Evolutionary conservation across 2,113 vertebrate genomes (phyloP).

Genomic region (Hyla sarda): DNA sequence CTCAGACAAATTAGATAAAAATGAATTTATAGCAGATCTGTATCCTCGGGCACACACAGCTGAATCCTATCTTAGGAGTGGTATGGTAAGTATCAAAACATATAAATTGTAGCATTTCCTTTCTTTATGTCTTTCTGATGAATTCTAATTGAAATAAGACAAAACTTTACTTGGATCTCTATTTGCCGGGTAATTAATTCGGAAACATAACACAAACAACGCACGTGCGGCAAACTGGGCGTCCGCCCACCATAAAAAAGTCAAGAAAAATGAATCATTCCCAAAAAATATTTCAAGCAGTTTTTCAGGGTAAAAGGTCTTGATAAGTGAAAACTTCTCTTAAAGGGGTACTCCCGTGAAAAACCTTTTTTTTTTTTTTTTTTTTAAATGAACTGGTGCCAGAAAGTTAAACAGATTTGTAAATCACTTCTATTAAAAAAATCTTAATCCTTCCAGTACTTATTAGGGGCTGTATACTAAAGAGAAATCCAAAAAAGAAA

Average conservation of each 20-base stretch:
- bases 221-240: background rate
- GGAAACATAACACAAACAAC: constrained; percentile 28
- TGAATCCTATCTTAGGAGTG: constrained; percentile 76
- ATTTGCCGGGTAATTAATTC: constrained; percentile 48
- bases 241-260: background rate
- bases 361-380: no score
- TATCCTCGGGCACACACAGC: constrained; percentile 79
- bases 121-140: constrained; percentile 67
- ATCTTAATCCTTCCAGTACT: no score
- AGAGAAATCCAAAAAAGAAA: no score
- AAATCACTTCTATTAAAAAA: no score
- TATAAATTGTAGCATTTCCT: constrained; percentile 72
- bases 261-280: background rate
- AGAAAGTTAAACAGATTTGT: no score
- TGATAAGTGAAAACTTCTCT: no score
- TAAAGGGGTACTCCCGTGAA: no score
- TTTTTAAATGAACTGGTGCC: no score
- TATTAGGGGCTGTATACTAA: no score
- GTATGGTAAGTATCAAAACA: constrained; percentile 76
- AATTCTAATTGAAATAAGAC: constrained; percentile 69
- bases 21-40: constrained; percentile 94
- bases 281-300: no score
- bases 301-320: no score
- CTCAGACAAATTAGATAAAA: constrained; percentile 98
- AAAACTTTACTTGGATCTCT: constrained; percentile 61